A percentile compares a stretch with the other conserved stretches of the same genome.
Evolutionary conservation across 2,113 vertebrate genomes (phyloP).

Genomic region (Cricetomys ansorgei): DNA sequence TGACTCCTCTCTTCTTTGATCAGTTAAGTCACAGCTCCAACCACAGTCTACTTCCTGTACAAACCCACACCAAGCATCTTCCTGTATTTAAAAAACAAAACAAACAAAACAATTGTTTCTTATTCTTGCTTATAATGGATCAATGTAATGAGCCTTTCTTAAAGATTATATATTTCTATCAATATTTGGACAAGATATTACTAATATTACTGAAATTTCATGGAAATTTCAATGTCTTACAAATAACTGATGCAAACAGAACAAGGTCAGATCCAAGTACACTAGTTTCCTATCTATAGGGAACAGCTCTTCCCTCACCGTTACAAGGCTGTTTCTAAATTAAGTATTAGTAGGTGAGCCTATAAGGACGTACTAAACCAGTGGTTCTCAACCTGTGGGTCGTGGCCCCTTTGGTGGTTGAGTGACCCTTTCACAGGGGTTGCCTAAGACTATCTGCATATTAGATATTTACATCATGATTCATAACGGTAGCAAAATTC

Average conservation of each 20-base stretch:
- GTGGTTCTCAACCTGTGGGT: too few species aligned
- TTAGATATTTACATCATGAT: too few species aligned
- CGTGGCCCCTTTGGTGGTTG: too few species aligned
- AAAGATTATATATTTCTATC: background rate
- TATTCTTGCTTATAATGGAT: background rate
- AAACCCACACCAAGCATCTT: background rate
- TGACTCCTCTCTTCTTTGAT: background rate
- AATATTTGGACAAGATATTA: background rate
- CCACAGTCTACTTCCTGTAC: background rate
- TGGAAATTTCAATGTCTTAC: background rate
- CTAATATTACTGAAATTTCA: background rate
- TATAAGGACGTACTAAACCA: background rate
- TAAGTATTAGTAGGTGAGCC: background rate
- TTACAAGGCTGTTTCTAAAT: background rate
- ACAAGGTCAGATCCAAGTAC: background rate
- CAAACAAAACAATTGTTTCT: background rate
- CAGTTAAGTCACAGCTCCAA: background rate
- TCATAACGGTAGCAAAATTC: too few species aligned
- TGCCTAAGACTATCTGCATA: too few species aligned
- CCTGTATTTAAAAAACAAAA: background rate
- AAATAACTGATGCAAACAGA: background rate
- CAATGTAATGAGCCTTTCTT: background rate
- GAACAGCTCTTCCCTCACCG: background rate
- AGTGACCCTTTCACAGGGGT: too few species aligned
- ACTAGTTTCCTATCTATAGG: background rate